Conservation (phyloP, 2,797 vertebrate species). For the Bovichtus diacanthus region DNA sequence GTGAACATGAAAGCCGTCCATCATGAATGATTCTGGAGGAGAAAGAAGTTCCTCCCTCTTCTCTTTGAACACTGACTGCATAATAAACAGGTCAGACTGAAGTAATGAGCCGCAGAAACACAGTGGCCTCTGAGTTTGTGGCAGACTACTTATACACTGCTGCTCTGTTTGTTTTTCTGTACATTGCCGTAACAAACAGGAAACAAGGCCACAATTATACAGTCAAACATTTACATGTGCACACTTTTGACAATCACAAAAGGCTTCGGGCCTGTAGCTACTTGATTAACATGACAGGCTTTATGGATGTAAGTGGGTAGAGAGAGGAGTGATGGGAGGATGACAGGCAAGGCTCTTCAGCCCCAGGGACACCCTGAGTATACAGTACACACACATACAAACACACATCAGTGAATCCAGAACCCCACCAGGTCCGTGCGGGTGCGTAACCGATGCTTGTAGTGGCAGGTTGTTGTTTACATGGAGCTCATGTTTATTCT, state of each 20-base stretch:
- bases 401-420: conserved; percentile 68
- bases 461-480: conserved; percentile 81
- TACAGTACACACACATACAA: conserved; percentile 24
- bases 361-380: conserved; percentile 68
- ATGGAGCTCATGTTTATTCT: conserved; percentile 83
- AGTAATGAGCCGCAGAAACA: conserved; percentile 57
- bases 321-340: conserved; percentile 68
- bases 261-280: conserved; percentile 58
- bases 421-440: conserved; percentile 70
- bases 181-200: conserved; percentile 48
- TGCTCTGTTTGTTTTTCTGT: conserved; percentile 36
- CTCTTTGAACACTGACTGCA: conserved; percentile 52
- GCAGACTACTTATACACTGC: conserved; percentile 11
- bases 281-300: conserved; percentile 76
- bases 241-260: conserved; percentile 72
- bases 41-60: conserved; percentile 49
- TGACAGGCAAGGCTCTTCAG: conserved; percentile 71
- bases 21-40: conserved; percentile 66
- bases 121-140: conserved; percentile 28
- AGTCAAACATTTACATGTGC: conserved; percentile 69
- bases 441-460: conserved; percentile 70
- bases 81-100: conserved; percentile 70
- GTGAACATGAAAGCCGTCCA: conserved; percentile 65
- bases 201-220: conserved; percentile 67
- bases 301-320: conserved; percentile 69